phyloP scores from a whole-genome alignment of 2,888 invertebrate species.

The Stratiomys singularior region DNA sequence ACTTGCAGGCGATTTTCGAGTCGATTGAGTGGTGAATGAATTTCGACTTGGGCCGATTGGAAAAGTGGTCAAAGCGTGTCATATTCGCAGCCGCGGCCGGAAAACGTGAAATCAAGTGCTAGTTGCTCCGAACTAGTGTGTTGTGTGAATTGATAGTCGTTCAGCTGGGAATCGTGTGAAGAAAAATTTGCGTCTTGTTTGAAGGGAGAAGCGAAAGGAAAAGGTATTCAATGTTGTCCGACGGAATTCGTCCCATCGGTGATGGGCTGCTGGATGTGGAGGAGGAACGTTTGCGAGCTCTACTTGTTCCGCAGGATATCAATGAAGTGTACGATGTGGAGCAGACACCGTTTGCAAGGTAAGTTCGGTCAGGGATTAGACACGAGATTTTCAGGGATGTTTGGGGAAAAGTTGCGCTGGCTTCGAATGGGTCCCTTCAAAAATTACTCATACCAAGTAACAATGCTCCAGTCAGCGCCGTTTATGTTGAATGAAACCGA shows the following conservation, averaged over 20 bases:
- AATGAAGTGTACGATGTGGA: slow-evolving; percentile 82
- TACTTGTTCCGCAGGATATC: slow-evolving; percentile 79
- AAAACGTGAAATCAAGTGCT: slow-evolving; percentile 16
- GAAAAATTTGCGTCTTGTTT: neutral
- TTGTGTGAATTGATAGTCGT: neutral
- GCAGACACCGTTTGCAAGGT: slow-evolving; percentile 88
- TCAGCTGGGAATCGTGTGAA: neutral
- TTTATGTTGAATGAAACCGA: neutral
- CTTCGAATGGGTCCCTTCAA: slow-evolving; percentile 10
- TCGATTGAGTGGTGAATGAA: slow-evolving; percentile 8
- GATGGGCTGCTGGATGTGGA: slow-evolving; percentile 80
- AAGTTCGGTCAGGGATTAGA: slow-evolving; percentile 62
- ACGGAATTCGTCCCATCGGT: slow-evolving; percentile 66
- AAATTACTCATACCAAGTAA: neutral
- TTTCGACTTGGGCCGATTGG: slow-evolving; percentile 10
- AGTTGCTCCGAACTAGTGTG: neutral
- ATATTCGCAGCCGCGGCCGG: neutral
- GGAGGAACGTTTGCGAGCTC: slow-evolving; percentile 73
- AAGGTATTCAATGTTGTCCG: slow-evolving; percentile 56
- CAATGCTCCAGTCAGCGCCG: slow-evolving; percentile 15
- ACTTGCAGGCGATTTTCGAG: neutral
- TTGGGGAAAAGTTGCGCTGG: neutral
- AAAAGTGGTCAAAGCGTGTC: slow-evolving; percentile 22
- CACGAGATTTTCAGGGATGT: neutral
- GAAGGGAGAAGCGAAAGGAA: neutral